A percentile compares a stretch with the other conserved stretches of the same genome.
phyloP scores from a whole-genome alignment of 2,797 vertebrate species.

The Nasua narica region DNA sequence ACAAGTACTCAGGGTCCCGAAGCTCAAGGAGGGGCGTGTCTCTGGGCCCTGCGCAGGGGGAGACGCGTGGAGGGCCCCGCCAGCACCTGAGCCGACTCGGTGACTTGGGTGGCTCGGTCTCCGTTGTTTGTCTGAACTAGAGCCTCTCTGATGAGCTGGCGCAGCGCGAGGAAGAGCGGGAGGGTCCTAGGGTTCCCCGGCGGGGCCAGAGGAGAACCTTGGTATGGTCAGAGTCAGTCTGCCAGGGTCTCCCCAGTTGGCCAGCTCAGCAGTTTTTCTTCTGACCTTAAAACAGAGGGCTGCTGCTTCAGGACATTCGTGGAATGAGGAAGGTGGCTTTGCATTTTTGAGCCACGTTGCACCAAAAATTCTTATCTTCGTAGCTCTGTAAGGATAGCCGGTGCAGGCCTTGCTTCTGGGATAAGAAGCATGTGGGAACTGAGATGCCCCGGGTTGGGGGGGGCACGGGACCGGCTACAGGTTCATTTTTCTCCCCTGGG shows the following conservation, averaged over 20 bases:
- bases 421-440: not conserved
- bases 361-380: not conserved
- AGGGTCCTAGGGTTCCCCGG: not conserved
- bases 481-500: not conserved
- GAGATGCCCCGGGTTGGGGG: not conserved
- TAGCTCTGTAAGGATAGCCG: not conserved
- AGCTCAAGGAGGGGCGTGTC: not conserved
- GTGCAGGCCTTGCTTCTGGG: not conserved
- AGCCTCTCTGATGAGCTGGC: not conserved
- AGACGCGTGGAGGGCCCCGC: too few species aligned
- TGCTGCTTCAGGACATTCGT: not conserved
- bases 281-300: not conserved
- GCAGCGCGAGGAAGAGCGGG: not conserved
- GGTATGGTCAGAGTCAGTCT: not conserved
- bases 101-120: too few species aligned
- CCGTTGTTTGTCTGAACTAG: fast-evolving
- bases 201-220: not conserved
- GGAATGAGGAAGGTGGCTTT: slow-evolving; percentile 4
- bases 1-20: not conserved
- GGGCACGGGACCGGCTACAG: too few species aligned
- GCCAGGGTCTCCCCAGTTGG: not conserved
- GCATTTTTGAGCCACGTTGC: not conserved
- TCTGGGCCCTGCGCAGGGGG: not conserved
- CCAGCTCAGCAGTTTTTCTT: not conserved
- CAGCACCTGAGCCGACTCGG: not conserved